Percentiles rank a stretch among this genome's conserved stretches.
Conservation (phyloP, 1,140 invertebrate species). For the Homarus americanus region DNA sequence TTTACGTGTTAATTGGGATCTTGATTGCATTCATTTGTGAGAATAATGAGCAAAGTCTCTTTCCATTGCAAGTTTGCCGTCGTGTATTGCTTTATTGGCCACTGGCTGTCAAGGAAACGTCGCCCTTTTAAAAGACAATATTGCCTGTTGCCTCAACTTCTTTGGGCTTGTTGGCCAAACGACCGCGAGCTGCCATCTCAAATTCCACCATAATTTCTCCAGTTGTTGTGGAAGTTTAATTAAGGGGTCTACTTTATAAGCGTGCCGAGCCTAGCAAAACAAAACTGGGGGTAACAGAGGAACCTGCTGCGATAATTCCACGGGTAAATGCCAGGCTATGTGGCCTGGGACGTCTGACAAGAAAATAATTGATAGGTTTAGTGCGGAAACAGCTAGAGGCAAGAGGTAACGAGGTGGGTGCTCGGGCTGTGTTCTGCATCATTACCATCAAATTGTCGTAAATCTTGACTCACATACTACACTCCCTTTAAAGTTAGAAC, state of each 20-base stretch:
- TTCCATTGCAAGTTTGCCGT: background rate
- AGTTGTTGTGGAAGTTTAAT: conserved; percentile 2
- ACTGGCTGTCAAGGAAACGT: background rate
- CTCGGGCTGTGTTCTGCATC: background rate
- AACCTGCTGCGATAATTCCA: background rate
- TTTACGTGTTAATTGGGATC: conserved; percentile 7
- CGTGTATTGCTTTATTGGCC: background rate
- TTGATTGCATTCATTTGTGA: background rate
- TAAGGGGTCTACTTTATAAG: background rate
- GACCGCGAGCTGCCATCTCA: background rate
- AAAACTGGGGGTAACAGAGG: background rate
- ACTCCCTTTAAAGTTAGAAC: background rate
- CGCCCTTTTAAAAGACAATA: background rate
- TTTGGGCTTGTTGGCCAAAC: background rate
- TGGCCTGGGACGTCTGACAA: background rate
- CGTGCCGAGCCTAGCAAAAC: background rate
- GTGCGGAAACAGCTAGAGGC: background rate
- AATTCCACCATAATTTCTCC: conserved; percentile 7
- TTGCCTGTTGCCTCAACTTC: conserved; percentile 3
- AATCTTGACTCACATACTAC: conserved; percentile 1
- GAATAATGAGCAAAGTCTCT: conserved; percentile 2
- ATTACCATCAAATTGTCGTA: conserved; percentile 15
- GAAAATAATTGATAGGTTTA: background rate
- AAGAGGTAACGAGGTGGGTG: background rate
- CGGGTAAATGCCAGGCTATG: too few relatives aligned